Percentiles rank a stretch among this genome's conserved stretches.
Conservation (phyloP, 2,888 invertebrate species). For the Hirudinaria manillensis region DNA sequence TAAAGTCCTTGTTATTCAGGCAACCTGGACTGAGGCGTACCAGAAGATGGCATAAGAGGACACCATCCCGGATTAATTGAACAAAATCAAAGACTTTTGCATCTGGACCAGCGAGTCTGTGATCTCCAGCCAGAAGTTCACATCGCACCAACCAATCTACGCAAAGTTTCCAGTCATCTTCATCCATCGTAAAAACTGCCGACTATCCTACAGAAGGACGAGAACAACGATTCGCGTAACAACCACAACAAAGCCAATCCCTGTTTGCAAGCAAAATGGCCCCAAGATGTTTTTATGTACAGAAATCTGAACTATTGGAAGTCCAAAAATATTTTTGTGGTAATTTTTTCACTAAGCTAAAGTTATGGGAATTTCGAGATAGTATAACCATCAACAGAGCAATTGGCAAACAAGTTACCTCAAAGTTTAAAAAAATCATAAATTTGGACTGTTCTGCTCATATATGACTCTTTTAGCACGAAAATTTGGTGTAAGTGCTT, state of each 20-base stretch:
- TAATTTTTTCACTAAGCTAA: too few relatives aligned
- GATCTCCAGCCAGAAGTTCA: conserved; percentile 78
- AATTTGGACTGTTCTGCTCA: too few relatives aligned
- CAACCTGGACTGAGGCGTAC: conserved; percentile 76
- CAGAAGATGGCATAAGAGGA: conserved; percentile 83
- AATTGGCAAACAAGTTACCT: too few relatives aligned
- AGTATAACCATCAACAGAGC: too few relatives aligned
- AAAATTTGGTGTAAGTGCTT: too few relatives aligned
- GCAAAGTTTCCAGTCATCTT: conserved; percentile 74
- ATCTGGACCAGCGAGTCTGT: conserved; percentile 76
- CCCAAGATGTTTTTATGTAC: too few relatives aligned
- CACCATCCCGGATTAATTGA: conserved; percentile 79
- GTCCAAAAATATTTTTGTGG: too few relatives aligned
- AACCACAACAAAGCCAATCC: conserved; percentile 6
- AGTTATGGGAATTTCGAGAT: too few relatives aligned
- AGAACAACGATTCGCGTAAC: too few relatives aligned
- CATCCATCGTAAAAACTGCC: conserved; percentile 27
- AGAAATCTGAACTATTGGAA: too few relatives aligned
- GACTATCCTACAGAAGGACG: background rate
- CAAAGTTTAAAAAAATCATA: too few relatives aligned
- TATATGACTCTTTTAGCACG: too few relatives aligned
- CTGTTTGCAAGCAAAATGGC: conserved; percentile 3
- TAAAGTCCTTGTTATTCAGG: conserved; percentile 87
- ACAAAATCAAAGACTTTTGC: conserved; percentile 65
- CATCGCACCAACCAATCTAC: conserved; percentile 83